Conservation (phyloP, 2,113 vertebrate species). For the Dipodomys ordii region DNA sequence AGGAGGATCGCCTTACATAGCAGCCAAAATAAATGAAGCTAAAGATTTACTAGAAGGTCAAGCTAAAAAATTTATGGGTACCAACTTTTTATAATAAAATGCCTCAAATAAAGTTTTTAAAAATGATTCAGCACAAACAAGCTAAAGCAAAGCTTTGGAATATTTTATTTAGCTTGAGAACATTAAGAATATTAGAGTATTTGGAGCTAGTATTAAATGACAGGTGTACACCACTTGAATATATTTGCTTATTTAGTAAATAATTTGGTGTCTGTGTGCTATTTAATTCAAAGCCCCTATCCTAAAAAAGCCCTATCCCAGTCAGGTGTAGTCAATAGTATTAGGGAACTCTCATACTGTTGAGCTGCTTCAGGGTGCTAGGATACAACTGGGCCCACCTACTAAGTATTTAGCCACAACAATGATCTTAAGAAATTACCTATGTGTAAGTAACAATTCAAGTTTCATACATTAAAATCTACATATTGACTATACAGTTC, state of each 20-base stretch:
- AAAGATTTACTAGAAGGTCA: conserved; percentile 97
- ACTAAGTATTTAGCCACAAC: neutral
- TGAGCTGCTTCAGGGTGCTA: neutral
- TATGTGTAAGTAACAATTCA: neutral
- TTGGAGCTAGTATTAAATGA: neutral
- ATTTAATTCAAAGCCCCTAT: neutral
- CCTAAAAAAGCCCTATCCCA: neutral
- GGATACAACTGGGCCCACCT: neutral
- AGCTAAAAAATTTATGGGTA: conserved; percentile 87
- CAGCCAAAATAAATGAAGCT: conserved; percentile 98
- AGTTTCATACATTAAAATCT: conserved; percentile 39
- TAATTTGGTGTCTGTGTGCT: neutral
- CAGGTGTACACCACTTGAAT: neutral
- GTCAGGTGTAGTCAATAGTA: too few relatives aligned
- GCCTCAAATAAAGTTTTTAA: conserved; percentile 53
- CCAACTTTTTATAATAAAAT: conserved; percentile 82
- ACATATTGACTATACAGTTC: neutral
- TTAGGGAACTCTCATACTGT: neutral
- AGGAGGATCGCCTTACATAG: conserved; percentile 97
- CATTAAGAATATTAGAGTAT: neutral
- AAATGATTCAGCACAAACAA: conserved; percentile 45
- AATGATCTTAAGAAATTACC: neutral
- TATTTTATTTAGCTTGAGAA: conserved; percentile 29
- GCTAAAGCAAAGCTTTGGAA: conserved; percentile 39
- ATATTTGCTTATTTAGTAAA: neutral